Evolutionary conservation across 2,113 vertebrate genomes (phyloP).

Genomic region (Elachura formosa): DNA sequence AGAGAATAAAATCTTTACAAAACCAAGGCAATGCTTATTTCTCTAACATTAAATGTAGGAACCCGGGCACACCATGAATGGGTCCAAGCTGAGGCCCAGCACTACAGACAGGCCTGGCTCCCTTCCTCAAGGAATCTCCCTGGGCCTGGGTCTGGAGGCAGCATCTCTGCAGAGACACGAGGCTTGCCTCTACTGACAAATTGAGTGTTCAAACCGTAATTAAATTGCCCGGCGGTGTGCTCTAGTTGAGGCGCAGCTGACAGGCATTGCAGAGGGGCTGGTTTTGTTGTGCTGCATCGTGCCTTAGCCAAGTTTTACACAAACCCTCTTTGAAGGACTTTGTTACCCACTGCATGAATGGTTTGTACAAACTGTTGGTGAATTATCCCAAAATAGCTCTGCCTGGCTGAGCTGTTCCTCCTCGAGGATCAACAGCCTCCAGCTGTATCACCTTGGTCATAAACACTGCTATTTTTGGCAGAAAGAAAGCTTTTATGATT

Average conservation of each 20-base stretch:
- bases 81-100: neutral
- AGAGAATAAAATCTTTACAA: neutral
- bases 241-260: neutral
- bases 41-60: neutral
- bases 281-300: neutral
- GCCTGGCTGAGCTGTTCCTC: neutral
- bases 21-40: neutral
- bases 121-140: neutral
- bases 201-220: neutral
- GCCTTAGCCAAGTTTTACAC: neutral
- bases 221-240: neutral
- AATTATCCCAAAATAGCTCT: neutral
- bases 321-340: neutral
- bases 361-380: neutral
- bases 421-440: neutral
- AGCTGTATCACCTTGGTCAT: too few relatives aligned
- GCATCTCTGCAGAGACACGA: neutral
- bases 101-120: neutral
- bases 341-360: neutral
- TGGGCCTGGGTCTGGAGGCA: neutral
- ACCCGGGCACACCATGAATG: accelerated
- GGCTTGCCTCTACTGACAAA: neutral
- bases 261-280: neutral
- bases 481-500: neutral
- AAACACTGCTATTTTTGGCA: neutral